Percentiles rank a stretch among this genome's conserved stretches.
Evolutionary conservation across 2,888 invertebrate genomes (phyloP).

Genomic region (Imbricaverruca yamaguchii): DNA sequence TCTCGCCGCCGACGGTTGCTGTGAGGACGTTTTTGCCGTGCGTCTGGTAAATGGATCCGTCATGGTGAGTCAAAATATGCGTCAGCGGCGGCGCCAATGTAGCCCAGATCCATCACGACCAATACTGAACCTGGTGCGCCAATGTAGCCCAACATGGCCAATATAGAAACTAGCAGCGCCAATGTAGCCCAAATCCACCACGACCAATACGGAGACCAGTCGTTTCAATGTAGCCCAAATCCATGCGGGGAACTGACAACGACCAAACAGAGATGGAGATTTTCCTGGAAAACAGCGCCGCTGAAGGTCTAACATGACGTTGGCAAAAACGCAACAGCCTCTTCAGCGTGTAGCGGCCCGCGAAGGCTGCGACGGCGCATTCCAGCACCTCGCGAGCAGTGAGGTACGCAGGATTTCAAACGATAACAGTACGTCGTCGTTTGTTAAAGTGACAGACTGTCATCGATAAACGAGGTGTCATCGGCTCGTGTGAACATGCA

Average conservation of each 20-base stretch:
- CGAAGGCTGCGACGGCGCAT: background rate
- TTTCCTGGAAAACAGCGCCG: background rate
- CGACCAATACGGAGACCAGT: too few relatives aligned
- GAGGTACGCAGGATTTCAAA: background rate
- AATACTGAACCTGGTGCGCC: background rate
- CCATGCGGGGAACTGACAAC: background rate
- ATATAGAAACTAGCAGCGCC: too few relatives aligned
- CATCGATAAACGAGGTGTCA: background rate
- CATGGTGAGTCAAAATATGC: constrained; percentile 8
- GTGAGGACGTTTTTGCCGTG: background rate
- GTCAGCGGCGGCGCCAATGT: background rate
- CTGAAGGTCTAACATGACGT: background rate
- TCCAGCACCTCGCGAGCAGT: background rate
- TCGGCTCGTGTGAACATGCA: background rate
- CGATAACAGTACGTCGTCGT: background rate
- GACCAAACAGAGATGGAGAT: background rate
- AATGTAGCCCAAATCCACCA: too few relatives aligned
- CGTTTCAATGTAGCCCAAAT: too few relatives aligned
- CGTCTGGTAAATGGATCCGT: constrained; percentile 8
- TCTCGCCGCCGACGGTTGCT: background rate
- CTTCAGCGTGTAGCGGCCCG: too few relatives aligned
- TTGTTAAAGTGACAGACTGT: background rate
- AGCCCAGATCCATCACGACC: constrained; percentile 12
- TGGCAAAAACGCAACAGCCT: background rate
- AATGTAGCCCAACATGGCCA: too few relatives aligned